These are phyloP conservation scores for Chrysotoxum bicinctum DNA, from an alignment of 2,888 invertebrate species.

Conservation along the genomic window DNA sequence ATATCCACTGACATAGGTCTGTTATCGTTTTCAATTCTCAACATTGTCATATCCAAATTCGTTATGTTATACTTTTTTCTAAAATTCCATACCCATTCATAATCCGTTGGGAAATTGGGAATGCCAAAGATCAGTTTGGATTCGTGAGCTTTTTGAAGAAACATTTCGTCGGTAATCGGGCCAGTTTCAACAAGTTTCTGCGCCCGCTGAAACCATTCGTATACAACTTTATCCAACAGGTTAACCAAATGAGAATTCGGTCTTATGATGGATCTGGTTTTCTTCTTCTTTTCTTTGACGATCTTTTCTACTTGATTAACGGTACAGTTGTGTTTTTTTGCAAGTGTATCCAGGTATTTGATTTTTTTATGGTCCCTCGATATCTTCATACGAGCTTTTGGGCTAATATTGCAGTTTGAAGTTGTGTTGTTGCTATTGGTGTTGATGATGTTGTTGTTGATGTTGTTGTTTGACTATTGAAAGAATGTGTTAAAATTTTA, in stretches of 20 bases:
- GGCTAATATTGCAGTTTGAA: not conserved
- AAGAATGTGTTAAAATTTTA: not conserved
- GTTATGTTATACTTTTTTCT: slow-evolving; percentile 37
- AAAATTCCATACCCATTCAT: slow-evolving; percentile 38
- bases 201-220: slow-evolving; percentile 55
- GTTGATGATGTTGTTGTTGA: not conserved
- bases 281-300: not conserved
- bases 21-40: slow-evolving; percentile 3
- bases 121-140: slow-evolving; percentile 12
- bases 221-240: slow-evolving; percentile 39
- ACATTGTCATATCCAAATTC: slow-evolving; percentile 47
- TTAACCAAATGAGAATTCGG: not conserved
- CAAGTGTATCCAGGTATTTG: not conserved
- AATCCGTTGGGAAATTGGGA: not conserved
- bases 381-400: not conserved
- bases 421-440: not conserved
- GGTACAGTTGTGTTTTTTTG: slow-evolving; percentile 21
- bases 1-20: slow-evolving; percentile 7
- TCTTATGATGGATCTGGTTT: not conserved
- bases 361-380: not conserved
- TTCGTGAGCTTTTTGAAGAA: slow-evolving; percentile 40
- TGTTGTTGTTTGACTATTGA: not conserved
- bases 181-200: slow-evolving; percentile 37
- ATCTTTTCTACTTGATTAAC: slow-evolving; percentile 1
- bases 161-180: slow-evolving; percentile 35